Percentiles rank a stretch among this genome's conserved stretches.
phyloP scores from a whole-genome alignment of 2,797 vertebrate genomes.

The Okamejei kenojei region DNA sequence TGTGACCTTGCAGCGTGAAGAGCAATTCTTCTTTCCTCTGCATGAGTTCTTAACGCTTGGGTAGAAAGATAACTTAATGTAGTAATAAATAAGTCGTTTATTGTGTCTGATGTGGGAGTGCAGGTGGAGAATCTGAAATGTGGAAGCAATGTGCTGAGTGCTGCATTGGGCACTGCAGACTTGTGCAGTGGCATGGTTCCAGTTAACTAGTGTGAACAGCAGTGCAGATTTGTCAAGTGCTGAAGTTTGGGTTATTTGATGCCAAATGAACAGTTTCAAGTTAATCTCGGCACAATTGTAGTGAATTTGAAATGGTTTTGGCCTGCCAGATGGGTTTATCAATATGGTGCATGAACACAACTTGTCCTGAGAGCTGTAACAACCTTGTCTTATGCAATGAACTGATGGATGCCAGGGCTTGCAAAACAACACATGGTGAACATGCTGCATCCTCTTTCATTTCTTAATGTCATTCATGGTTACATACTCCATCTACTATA shows the following conservation, averaged over 20 bases:
- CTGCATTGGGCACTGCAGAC: not conserved
- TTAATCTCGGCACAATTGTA: not conserved
- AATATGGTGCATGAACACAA: not conserved
- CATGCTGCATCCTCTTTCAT: not conserved
- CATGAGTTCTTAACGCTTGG: conserved; percentile 8
- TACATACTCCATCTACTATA: not conserved
- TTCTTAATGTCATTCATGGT: not conserved
- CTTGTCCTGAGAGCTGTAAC: not conserved
- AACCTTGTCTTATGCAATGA: not conserved
- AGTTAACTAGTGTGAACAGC: too few species aligned
- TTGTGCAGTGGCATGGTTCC: not conserved
- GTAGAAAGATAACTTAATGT: conserved; percentile 22
- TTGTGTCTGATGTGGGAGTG: not conserved
- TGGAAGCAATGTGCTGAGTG: not conserved
- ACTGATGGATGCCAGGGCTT: not conserved
- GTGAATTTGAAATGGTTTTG: not conserved
- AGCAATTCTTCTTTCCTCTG: conserved; percentile 13
- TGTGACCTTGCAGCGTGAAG: conserved; percentile 21
- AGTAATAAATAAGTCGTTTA: conserved; percentile 23
- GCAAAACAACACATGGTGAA: not conserved
- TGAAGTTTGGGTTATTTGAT: not conserved
- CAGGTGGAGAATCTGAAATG: not conserved
- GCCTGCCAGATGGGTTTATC: not conserved
- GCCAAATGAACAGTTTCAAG: not conserved
- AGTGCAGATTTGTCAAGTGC: too few species aligned